Conservation (phyloP, 2,888 invertebrate genomes). For the Drosophila maculinotata region DNA sequence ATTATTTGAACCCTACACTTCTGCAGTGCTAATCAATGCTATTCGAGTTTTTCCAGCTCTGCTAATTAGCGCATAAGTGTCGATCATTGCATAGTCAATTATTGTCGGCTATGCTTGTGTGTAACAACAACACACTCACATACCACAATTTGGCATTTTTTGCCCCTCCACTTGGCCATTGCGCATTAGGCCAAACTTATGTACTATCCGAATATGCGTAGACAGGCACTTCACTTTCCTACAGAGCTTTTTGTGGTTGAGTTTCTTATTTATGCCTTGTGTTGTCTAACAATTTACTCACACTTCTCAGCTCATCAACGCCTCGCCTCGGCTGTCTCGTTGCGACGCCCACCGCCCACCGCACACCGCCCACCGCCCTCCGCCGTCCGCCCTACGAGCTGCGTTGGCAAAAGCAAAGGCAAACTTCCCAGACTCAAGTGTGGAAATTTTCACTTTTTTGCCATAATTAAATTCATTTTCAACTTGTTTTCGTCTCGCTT, state of each 20-base stretch:
- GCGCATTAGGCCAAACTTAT: conserved; percentile 25
- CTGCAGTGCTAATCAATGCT: conserved; percentile 51
- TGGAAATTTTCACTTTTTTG: conserved; percentile 82
- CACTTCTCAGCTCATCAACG: conserved; percentile 69
- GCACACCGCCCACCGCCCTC: no score
- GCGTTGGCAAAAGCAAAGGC: conserved; percentile 35
- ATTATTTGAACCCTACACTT: conserved; percentile 63
- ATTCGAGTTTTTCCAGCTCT: conserved; percentile 41
- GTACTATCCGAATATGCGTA: conserved; percentile 24
- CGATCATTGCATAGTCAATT: conserved; percentile 64
- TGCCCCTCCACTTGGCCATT: neutral
- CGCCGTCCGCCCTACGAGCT: neutral
- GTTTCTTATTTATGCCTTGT: conserved; percentile 69
- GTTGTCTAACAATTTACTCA: conserved; percentile 74
- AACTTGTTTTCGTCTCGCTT: conserved; percentile 57
- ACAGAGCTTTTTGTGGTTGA: conserved; percentile 28
- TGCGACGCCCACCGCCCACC: no score
- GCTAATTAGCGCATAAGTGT: conserved; percentile 68
- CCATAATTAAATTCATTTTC: conserved; percentile 82
- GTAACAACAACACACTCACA: neutral
- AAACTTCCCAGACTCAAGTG: conserved; percentile 80
- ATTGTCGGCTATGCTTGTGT: neutral
- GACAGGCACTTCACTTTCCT: conserved; percentile 53
- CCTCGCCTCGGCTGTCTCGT: neutral
- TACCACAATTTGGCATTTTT: conserved; percentile 23